phyloP scores from a whole-genome alignment of 2,888 invertebrate genomes.

The Flexamia atlantica region DNA sequence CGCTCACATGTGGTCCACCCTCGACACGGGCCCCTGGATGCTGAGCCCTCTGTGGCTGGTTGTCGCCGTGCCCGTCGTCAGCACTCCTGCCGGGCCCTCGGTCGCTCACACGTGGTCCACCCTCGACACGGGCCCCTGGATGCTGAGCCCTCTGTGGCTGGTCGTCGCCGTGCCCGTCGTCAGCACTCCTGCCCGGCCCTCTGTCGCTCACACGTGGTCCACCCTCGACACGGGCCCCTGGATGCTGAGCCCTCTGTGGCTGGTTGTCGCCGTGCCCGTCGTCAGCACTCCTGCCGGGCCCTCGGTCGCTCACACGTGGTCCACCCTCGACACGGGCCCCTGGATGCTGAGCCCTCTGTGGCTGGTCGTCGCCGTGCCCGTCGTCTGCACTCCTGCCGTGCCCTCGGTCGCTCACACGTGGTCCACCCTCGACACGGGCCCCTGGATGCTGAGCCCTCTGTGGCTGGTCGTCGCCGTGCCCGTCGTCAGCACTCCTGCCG shows the following conservation, averaged over 20 bases:
- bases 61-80: neutral
- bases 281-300: conserved; percentile 63
- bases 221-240: conserved; percentile 29
- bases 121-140: neutral
- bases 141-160: neutral
- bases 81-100: too few species aligned
- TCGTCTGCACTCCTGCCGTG: neutral
- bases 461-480: conserved; percentile 12
- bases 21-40: neutral
- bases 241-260: conserved; percentile 27
- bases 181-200: neutral
- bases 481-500: conserved; percentile 6
- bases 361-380: conserved; percentile 8
- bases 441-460: neutral
- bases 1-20: neutral
- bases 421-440: conserved; percentile 6
- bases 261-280: conserved; percentile 59
- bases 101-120: conserved; percentile 16
- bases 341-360: neutral
- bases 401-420: neutral
- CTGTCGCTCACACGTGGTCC: conserved; percentile 22
- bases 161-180: neutral
- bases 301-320: conserved; percentile 8
- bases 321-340: neutral
- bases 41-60: conserved; percentile 9